Evolutionary conservation across 2,888 invertebrate species (phyloP), one percentile per base, ranked within the genome.

Genomic region (Punctoribates punctum): DNA sequence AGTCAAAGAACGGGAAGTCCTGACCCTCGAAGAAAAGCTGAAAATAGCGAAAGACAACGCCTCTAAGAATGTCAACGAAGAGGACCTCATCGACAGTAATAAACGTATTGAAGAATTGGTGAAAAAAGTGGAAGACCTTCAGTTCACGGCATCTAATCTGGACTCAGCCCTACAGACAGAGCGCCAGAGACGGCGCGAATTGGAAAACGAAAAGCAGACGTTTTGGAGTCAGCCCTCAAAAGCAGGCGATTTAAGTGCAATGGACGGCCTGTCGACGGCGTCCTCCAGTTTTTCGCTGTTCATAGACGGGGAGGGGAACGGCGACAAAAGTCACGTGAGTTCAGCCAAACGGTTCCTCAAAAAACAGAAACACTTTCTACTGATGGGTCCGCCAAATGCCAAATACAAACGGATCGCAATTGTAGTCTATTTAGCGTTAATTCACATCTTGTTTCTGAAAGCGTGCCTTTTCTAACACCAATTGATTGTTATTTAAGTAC

Each of bases 1-100:
- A 38, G 72, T 72, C 8, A 75, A 75, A 25, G 75, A 75, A 57
- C 3, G 54, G 11, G 75, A 75, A 62, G 72, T 75, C n/a, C 72
- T 27, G 15, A 6, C 72, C n/a, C 27, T 75, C 27, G 72, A 75
- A 20, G 75, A 75, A 29, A 75, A 75, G 34, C 20, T 75, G 9
- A 46, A 15, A 29, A 17, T 57, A 1, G 25, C 54, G 48, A 72
- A 75, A 54, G 75, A 75, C 17, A 72, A 72, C 17, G 67, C 34
- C 0, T 67, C 67, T 9, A 67, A 67, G 17, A 67, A 67, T 67
- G 67, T 67, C 20, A 67, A 67, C 67, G 67, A 67, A 67, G 67
- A 67, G 20, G 34, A 67, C 3, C 38, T 67, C 38, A 67, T 67
- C 17, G 67, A 67, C 15, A 67, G 67, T n/a, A 38, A 34, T 67